Evolutionary conservation across 2,113 vertebrate genomes (phyloP).

Genomic region (Xenus cinereus): DNA sequence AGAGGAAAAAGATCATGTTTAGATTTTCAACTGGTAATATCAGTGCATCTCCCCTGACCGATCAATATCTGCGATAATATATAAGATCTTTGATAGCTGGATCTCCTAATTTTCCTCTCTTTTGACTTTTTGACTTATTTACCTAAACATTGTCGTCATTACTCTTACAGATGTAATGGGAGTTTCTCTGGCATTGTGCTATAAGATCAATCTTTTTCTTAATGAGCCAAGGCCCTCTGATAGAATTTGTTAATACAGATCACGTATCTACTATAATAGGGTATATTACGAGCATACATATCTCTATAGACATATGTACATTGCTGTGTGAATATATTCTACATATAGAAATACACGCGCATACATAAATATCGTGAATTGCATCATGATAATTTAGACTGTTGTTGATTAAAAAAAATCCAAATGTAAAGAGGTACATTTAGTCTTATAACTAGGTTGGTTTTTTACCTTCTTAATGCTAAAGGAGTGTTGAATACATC

Average conservation of each 20-base stretch:
- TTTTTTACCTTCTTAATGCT: background rate
- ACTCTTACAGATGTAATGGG: background rate
- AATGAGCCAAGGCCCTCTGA: background rate
- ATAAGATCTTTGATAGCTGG: background rate
- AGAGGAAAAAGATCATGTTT: background rate
- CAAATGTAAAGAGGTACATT: background rate
- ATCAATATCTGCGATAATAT: background rate
- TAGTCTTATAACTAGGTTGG: background rate
- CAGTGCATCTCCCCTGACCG: background rate
- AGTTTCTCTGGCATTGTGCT: background rate
- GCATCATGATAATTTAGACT: background rate
- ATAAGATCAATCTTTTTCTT: background rate
- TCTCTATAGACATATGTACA: background rate
- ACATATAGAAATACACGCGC: background rate
- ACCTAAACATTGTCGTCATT: background rate
- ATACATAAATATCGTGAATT: background rate
- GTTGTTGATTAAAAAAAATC: background rate
- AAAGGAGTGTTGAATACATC: conserved; percentile 1
- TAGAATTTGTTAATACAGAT: background rate
- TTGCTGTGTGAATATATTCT: background rate
- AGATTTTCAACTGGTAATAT: background rate
- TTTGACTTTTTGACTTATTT: background rate
- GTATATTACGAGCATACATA: background rate
- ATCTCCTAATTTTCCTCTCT: background rate
- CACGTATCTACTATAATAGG: background rate